Evolutionary conservation across 2,113 vertebrate species (phyloP).

Genomic region (Eublepharis macularius): DNA sequence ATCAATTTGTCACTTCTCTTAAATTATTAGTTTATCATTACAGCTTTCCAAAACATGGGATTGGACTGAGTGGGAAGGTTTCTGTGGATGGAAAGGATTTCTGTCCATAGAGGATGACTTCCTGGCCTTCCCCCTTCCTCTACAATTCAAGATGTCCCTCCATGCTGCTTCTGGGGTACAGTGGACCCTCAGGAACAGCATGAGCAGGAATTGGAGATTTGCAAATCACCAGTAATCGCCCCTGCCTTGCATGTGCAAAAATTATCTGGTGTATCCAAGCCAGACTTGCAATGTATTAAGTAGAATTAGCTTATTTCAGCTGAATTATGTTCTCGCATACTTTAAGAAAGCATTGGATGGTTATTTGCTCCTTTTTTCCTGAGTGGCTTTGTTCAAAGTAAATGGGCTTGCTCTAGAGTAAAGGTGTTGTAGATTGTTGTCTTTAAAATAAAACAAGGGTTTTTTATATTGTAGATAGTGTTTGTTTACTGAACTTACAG

Average conservation of each 20-base stretch:
- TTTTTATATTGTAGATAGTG: not conserved
- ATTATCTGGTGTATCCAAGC: too few relatives aligned
- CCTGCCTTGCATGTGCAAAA: too few relatives aligned
- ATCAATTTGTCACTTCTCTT: not conserved
- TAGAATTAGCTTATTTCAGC: not conserved
- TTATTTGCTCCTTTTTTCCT: not conserved
- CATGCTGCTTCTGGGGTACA: too few relatives aligned
- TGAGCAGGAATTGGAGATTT: too few relatives aligned
- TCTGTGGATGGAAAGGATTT: too few relatives aligned
- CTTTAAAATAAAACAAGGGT: not conserved
- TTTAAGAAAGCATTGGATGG: conserved; percentile 25
- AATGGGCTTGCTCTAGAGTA: not conserved
- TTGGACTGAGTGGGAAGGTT: too few relatives aligned
- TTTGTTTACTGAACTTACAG: not conserved
- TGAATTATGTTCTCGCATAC: conserved; percentile 42
- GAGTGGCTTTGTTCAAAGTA: not conserved
- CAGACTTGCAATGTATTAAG: not conserved
- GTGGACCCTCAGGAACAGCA: too few relatives aligned
- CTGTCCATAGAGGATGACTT: too few relatives aligned
- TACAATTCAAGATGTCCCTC: too few relatives aligned
- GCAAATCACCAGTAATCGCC: too few relatives aligned
- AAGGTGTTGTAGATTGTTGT: not conserved
- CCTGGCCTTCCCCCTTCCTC: too few relatives aligned
- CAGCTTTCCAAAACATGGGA: not conserved
- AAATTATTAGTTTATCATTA: not conserved